Percentiles rank a stretch among this genome's conserved stretches.
Evolutionary conservation across 2,888 invertebrate genomes (phyloP).

Genomic region (Drosophila leonis): DNA sequence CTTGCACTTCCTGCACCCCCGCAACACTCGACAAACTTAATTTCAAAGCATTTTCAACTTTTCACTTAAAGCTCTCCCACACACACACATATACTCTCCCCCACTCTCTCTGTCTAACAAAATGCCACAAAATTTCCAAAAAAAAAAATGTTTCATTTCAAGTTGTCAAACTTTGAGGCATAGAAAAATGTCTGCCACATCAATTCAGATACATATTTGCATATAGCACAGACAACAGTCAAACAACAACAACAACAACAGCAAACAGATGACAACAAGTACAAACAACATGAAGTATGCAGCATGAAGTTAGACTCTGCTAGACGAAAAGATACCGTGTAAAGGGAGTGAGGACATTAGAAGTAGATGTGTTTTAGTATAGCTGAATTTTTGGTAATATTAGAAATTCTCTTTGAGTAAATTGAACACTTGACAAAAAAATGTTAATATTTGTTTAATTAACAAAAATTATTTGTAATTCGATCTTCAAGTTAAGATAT

Average conservation of each 20-base stretch:
- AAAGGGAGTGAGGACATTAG: neutral
- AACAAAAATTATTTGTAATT: no score
- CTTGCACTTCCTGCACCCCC: slow-evolving; percentile 12
- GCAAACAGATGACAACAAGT: slow-evolving; percentile 20
- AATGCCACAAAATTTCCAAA: slow-evolving; percentile 10
- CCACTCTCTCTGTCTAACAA: neutral
- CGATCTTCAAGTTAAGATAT: no score
- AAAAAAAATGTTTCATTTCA: slow-evolving; percentile 33
- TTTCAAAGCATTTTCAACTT: slow-evolving; percentile 33
- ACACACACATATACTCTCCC: neutral
- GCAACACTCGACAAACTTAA: slow-evolving; percentile 4
- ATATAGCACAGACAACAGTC: slow-evolving; percentile 42
- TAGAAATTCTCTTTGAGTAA: no score
- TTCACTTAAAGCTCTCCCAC: slow-evolving; percentile 22
- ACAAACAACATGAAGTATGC: slow-evolving; percentile 9
- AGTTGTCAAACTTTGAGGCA: slow-evolving; percentile 49
- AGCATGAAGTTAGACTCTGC: neutral
- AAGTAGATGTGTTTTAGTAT: neutral
- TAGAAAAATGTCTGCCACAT: slow-evolving; percentile 61
- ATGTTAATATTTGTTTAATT: no score
- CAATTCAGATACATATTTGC: slow-evolving; percentile 62
- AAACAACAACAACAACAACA: slow-evolving; percentile 17
- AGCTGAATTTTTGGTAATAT: neutral
- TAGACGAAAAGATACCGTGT: slow-evolving; percentile 4
- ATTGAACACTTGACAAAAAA: no score